Conservation (phyloP, 1,140 invertebrate genomes). For the Drosophila subpulchrella region DNA sequence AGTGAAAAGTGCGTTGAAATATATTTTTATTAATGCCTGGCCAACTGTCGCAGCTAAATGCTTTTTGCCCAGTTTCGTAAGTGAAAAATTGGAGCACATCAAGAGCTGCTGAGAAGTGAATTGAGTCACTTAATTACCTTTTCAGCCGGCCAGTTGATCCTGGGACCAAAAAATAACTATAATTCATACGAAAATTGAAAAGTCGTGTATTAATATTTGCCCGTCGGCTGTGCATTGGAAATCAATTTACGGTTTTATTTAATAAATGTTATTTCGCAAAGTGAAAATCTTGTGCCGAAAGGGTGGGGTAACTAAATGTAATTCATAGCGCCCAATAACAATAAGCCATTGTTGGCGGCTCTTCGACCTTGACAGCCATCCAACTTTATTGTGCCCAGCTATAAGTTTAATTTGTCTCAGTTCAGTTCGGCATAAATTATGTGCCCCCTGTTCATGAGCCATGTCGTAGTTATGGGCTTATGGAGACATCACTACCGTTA, state of each 20-base stretch:
- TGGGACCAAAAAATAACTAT: conserved; percentile 11
- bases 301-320: conserved; percentile 24
- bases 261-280: conserved; percentile 12
- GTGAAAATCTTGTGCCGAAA: conserved; percentile 1
- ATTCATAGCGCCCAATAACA: conserved; percentile 40
- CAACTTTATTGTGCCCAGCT: not conserved
- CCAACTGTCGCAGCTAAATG: conserved; percentile 40
- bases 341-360: conserved; percentile 49
- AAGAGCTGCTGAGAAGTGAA: conserved; percentile 42
- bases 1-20: conserved; percentile 67
- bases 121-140: conserved; percentile 58
- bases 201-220: conserved; percentile 29
- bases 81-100: conserved; percentile 57
- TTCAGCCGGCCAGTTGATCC: conserved; percentile 32
- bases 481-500: conserved; percentile 35
- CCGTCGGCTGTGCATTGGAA: conserved; percentile 1
- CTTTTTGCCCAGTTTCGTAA: conserved; percentile 58
- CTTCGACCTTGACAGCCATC: conserved; percentile 35
- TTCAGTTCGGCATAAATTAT: conserved; percentile 36
- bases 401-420: conserved; percentile 34
- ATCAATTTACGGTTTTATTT: conserved; percentile 25
- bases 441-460: conserved; percentile 21
- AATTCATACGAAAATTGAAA: conserved; percentile 39
- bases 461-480: conserved; percentile 40
- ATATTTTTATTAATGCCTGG: conserved; percentile 64